A percentile compares a stretch with the other conserved stretches of the same genome.
Evolutionary conservation across 2,888 invertebrate species (phyloP).

Genomic region (Agrypnus murinus): DNA sequence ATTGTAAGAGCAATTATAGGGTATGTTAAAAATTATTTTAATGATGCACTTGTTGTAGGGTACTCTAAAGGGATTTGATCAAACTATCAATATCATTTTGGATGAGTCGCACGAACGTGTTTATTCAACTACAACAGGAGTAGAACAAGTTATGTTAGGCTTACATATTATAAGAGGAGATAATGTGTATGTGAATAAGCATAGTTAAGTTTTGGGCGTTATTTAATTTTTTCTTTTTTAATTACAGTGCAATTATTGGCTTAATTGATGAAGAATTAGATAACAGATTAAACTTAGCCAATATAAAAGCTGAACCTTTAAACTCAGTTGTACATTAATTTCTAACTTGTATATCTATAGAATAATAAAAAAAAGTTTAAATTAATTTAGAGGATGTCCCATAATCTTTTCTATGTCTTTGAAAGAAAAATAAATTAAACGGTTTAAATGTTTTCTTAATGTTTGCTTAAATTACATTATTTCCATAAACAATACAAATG

Average conservation of each 20-base stretch:
- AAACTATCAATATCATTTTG: slow-evolving; percentile 98
- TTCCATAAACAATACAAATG: too few relatives aligned
- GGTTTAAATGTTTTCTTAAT: too few relatives aligned
- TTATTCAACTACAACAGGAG: slow-evolving; percentile 93
- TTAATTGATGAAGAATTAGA: slow-evolving; percentile 90
- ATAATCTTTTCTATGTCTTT: too few relatives aligned
- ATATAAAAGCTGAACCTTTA: slow-evolving; percentile 88
- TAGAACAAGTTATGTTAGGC: slow-evolving; percentile 96
- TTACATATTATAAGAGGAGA: slow-evolving; percentile 98
- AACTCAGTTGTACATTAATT: slow-evolving; percentile 85
- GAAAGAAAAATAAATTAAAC: too few relatives aligned
- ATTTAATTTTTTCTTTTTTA: slow-evolving; percentile 37
- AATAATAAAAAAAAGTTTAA: too few relatives aligned
- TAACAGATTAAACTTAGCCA: slow-evolving; percentile 84
- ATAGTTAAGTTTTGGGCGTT: background rate
- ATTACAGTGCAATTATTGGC: slow-evolving; percentile 84
- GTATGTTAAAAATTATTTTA: background rate
- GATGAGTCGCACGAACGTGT: slow-evolving; percentile 99
- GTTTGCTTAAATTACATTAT: too few relatives aligned
- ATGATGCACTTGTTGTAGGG: slow-evolving; percentile 77
- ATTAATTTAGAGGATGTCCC: too few relatives aligned
- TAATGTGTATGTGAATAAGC: slow-evolving; percentile 83
- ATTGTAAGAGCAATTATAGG: slow-evolving; percentile 78
- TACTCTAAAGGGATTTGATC: slow-evolving; percentile 98
- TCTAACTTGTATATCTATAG: too few relatives aligned